Percentiles rank a stretch among this genome's conserved stretches.
phyloP scores from a whole-genome alignment of 2,113 vertebrate genomes.

The Esox niger region DNA sequence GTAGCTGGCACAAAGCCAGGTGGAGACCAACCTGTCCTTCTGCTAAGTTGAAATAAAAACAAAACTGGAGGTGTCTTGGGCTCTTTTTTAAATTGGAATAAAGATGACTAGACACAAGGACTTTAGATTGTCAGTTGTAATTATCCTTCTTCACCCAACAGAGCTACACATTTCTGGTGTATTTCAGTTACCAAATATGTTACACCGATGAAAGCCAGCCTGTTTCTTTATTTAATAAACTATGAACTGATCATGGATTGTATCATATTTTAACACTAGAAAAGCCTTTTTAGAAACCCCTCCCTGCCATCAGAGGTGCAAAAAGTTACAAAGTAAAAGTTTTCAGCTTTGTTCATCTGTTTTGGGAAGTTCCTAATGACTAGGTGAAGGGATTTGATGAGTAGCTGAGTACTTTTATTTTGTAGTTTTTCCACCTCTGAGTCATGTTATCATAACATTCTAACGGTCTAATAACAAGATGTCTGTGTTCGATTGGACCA shows the following conservation, averaged over 20 bases:
- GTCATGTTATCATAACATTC: no score
- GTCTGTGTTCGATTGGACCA: no score
- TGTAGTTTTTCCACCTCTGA: no score
- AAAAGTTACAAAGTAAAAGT: no score
- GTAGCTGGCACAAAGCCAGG: slow-evolving; percentile 32
- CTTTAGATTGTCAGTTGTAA: slow-evolving; percentile 36
- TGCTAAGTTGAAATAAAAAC: slow-evolving; percentile 30
- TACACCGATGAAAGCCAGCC: slow-evolving; percentile 13
- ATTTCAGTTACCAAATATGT: slow-evolving; percentile 19
- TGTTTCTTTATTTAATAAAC: slow-evolving; percentile 19
- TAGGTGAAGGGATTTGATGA: no score
- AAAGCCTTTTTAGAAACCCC: no score
- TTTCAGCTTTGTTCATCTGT: no score
- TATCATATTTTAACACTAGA: no score
- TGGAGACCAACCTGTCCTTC: slow-evolving; percentile 30
- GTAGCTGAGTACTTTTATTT: no score
- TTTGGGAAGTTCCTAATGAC: no score
- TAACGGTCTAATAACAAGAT: no score
- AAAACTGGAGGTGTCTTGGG: slow-evolving; percentile 22
- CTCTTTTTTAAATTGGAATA: slow-evolving; percentile 17
- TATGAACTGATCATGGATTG: slow-evolving; percentile 13
- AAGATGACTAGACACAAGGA: slow-evolving; percentile 12
- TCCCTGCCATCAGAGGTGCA: no score
- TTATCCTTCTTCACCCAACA: slow-evolving; percentile 44
- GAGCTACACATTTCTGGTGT: slow-evolving; percentile 34